phyloP scores from a whole-genome alignment of 1,140 invertebrate genomes.

The Eurosta solidaginis region DNA sequence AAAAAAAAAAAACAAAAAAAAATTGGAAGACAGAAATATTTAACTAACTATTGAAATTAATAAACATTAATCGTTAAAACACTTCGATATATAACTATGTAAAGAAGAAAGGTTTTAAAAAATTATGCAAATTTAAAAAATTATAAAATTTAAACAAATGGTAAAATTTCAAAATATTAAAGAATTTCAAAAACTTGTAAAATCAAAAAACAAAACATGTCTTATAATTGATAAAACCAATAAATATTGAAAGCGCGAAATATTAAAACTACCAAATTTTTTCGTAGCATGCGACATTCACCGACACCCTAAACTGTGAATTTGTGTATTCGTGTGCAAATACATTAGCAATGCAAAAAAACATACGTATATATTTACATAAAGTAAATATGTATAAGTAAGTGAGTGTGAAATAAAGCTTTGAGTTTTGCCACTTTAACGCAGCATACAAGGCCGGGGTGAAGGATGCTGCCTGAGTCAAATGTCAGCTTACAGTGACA shows the following conservation, averaged over 20 bases:
- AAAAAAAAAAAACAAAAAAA: too few relatives aligned
- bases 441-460: neutral
- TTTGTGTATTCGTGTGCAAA: too few relatives aligned
- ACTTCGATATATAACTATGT: neutral
- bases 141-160: neutral
- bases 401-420: conserved; percentile 3
- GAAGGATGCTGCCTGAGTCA: neutral
- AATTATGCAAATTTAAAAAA: neutral
- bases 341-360: too few relatives aligned
- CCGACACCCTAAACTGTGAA: too few relatives aligned
- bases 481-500: neutral
- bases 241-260: too few relatives aligned
- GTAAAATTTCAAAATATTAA: too few relatives aligned
- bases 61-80: neutral
- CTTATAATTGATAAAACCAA: too few relatives aligned
- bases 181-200: too few relatives aligned
- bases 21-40: neutral
- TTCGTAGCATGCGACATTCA: too few relatives aligned
- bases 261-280: too few relatives aligned
- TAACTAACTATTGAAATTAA: neutral
- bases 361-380: too few relatives aligned
- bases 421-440: neutral
- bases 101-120: neutral
- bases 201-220: too few relatives aligned
- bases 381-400: neutral